phyloP scores from a whole-genome alignment of 2,888 invertebrate species.

The Onchidella celtica region DNA sequence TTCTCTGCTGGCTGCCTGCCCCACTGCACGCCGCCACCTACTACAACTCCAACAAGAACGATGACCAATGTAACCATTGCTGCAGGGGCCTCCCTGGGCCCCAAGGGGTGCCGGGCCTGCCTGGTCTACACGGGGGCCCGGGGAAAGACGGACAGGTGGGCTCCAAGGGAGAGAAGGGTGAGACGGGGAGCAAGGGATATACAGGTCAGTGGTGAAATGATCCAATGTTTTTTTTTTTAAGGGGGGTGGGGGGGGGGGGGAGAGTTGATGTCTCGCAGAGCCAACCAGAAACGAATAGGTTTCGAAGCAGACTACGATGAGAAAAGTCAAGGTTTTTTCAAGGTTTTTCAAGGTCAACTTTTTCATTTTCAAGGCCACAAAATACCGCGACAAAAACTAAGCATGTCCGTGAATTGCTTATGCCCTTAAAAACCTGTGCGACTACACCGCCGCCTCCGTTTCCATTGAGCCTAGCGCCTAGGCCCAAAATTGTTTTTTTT shows the following conservation, averaged over 20 bases:
- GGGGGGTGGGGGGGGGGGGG: conserved; percentile 57
- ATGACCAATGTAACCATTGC: conserved; percentile 51
- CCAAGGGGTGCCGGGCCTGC: conserved; percentile 73
- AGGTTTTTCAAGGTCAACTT: too few species aligned
- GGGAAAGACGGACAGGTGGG: conserved; percentile 72
- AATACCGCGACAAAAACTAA: too few species aligned
- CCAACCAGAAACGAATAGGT: not conserved
- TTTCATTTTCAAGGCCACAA: too few species aligned
- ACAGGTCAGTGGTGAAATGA: conserved; percentile 1
- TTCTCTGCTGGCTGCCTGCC: not conserved
- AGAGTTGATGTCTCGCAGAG: too few species aligned
- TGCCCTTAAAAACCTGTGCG: too few species aligned
- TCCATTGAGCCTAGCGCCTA: too few species aligned
- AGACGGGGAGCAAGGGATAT: conserved; percentile 54
- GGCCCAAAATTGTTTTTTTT: too few species aligned
- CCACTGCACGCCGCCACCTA: not conserved
- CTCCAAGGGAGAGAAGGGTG: conserved; percentile 71
- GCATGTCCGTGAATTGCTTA: too few species aligned
- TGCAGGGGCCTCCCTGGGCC: conserved; percentile 71
- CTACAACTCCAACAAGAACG: not conserved
- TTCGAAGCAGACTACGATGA: too few species aligned
- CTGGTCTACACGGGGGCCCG: conserved; percentile 68
- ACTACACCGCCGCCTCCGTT: too few species aligned
- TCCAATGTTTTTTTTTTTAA: conserved; percentile 37
- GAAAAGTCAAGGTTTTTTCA: too few species aligned